phyloP scores from a whole-genome alignment of 2,797 vertebrate genomes.

The Rhinella marina region DNA sequence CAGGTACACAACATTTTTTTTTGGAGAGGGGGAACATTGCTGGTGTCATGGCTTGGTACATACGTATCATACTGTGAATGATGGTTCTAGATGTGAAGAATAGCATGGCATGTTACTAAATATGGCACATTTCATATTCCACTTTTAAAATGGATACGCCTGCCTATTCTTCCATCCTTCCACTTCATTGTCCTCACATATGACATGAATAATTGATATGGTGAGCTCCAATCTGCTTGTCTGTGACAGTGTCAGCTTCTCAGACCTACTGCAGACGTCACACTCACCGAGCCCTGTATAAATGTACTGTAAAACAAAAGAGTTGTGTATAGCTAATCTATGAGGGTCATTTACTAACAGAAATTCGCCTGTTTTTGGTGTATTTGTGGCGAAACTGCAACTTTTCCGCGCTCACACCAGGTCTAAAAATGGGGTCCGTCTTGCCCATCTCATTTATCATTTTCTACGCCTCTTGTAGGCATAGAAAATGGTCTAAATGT shows the following conservation, averaged over 20 bases:
- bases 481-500: no score
- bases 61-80: background rate
- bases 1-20: no score
- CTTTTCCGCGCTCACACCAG: no score
- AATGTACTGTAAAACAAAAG: background rate
- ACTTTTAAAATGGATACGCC: background rate
- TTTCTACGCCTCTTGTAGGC: no score
- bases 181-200: background rate
- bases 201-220: conserved; percentile 16
- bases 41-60: background rate
- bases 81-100: background rate
- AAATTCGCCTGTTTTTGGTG: no score
- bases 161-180: background rate
- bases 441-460: no score
- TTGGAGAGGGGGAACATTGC: background rate
- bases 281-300: background rate
- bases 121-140: background rate
- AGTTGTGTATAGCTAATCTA: background rate
- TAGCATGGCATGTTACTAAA: background rate
- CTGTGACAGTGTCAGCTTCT: conserved; percentile 13
- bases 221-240: background rate
- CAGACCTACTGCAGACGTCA: background rate
- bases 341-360: no score
- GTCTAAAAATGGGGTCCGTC: no score
- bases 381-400: no score